Evolutionary conservation across 2,797 vertebrate species (phyloP).

Genomic region (Antrozous pallidus): DNA sequence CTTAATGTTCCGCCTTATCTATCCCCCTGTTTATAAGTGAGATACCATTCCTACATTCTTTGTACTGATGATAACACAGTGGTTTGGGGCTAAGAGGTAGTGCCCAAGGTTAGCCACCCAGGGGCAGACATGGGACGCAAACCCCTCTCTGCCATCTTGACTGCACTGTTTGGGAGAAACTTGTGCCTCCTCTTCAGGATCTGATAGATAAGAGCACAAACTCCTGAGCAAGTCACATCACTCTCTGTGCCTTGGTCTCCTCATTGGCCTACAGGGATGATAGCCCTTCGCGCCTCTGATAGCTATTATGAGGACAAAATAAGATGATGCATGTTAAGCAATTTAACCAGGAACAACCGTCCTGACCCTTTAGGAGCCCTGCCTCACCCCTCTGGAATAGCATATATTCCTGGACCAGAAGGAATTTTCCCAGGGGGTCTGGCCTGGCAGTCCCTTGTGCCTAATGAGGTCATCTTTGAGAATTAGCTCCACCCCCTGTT

Average conservation of each 20-base stretch:
- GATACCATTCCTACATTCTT: neutral
- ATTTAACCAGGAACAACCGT: neutral
- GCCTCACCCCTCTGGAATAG: neutral
- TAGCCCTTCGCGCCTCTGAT: too few relatives aligned
- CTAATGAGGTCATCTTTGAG: neutral
- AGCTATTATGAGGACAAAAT: neutral
- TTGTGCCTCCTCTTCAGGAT: neutral
- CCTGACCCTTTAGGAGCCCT: neutral
- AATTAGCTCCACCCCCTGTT: neutral
- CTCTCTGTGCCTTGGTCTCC: neutral
- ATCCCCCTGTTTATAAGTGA: neutral
- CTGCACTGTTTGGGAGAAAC: neutral
- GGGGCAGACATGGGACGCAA: neutral
- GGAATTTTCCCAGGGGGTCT: neutral
- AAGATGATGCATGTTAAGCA: neutral
- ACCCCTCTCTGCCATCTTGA: neutral
- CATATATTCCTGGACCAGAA: neutral
- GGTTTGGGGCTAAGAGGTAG: neutral
- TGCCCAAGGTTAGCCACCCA: neutral
- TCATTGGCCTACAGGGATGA: neutral
- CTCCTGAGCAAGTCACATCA: neutral
- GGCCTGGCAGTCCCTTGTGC: neutral
- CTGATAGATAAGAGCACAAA: neutral
- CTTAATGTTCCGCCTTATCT: neutral
- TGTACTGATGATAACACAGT: neutral